Evolutionary conservation across 2,113 vertebrate genomes (phyloP).

Genomic region (Perca fluviatilis): DNA sequence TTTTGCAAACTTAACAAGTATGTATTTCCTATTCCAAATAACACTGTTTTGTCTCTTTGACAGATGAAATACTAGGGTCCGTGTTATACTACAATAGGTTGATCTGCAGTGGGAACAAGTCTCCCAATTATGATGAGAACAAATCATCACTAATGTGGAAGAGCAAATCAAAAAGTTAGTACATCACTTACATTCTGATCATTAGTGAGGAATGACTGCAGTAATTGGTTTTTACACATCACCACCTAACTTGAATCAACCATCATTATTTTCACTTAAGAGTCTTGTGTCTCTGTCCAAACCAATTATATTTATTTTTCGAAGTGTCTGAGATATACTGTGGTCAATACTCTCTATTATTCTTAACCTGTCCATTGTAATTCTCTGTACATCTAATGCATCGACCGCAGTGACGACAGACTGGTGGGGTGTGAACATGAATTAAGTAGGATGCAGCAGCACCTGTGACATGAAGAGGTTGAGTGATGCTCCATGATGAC

Average conservation of each 20-base stretch:
- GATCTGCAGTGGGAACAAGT: constrained; percentile 16
- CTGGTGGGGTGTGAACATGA: constrained; percentile 64
- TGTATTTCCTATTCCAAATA: not conserved
- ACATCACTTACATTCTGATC: constrained; percentile 29
- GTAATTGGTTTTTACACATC: constrained; percentile 63
- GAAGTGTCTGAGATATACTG: constrained; percentile 1
- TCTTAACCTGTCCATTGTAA: constrained; percentile 36
- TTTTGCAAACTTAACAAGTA: too few species aligned
- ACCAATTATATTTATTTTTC: constrained; percentile 28
- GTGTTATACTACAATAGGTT: not conserved
- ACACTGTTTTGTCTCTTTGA: constrained; percentile 2
- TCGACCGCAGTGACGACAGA: constrained; percentile 47
- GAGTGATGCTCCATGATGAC: constrained; percentile 70
- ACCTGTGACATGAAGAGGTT: constrained; percentile 34
- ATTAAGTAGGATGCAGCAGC: constrained; percentile 66
- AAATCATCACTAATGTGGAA: constrained; percentile 1
- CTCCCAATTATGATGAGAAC: constrained; percentile 7
- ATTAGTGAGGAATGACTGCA: constrained; percentile 40
- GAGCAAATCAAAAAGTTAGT: constrained; percentile 18
- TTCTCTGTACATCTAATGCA: constrained; percentile 29
- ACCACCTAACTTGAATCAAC: constrained; percentile 37
- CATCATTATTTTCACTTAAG: constrained; percentile 28
- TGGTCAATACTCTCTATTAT: constrained; percentile 46
- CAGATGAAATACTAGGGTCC: not conserved
- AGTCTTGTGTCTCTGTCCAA: constrained; percentile 34